phyloP scores from a whole-genome alignment of 2,888 invertebrate genomes.

The Andrena haemorrhoa region DNA sequence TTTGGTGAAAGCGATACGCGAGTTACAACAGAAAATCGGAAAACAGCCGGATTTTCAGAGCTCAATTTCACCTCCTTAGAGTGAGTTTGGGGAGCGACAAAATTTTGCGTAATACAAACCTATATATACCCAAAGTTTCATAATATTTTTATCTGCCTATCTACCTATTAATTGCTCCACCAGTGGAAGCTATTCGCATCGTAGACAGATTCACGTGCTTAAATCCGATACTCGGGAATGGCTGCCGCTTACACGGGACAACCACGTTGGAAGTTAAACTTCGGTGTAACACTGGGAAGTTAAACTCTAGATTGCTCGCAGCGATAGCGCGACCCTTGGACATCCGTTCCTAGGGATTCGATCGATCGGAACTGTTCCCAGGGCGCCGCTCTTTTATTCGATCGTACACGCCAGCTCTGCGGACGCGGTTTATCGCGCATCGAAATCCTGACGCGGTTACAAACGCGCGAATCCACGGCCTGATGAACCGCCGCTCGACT shows the following conservation, averaged over 20 bases:
- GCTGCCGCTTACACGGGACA: not conserved
- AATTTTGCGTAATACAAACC: too few species aligned
- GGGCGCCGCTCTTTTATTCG: slow-evolving; percentile 4
- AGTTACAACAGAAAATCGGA: too few species aligned
- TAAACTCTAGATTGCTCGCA: not conserved
- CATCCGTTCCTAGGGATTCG: slow-evolving; percentile 2
- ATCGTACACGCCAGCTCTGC: slow-evolving; percentile 16
- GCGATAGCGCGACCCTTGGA: not conserved
- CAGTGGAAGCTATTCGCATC: not conserved
- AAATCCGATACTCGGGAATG: not conserved
- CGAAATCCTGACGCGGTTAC: not conserved
- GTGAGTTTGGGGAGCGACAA: too few species aligned
- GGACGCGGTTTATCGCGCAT: not conserved
- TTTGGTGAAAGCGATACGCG: too few species aligned
- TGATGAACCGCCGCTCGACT: slow-evolving; percentile 37
- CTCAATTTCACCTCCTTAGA: too few species aligned
- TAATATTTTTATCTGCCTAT: too few species aligned
- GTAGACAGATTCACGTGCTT: not conserved
- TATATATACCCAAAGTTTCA: too few species aligned
- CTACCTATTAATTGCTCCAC: not conserved
- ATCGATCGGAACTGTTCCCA: slow-evolving; percentile 12
- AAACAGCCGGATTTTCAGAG: too few species aligned
- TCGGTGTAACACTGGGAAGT: not conserved
- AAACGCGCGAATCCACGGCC: slow-evolving; percentile 37
- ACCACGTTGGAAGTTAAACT: not conserved